Evolutionary conservation across 30 jellyfish, hydroid and myxozoan species (phyloP).

Genomic region (Turritopsis dohrnii): DNA sequence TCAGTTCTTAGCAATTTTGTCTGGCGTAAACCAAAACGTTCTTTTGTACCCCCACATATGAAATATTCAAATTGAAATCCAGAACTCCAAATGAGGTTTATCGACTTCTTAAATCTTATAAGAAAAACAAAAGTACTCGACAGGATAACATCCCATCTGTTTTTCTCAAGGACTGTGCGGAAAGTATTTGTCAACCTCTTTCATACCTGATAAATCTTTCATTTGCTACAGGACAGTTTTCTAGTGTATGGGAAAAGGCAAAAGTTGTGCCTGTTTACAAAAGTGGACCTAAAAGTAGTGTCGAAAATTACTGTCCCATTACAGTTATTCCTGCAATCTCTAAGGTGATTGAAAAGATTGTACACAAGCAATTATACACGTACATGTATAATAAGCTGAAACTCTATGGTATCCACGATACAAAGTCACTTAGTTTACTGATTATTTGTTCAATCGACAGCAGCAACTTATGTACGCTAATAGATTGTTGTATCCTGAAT

Average conservation of each 20-base stretch:
- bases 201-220: not conserved
- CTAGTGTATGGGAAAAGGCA: not conserved
- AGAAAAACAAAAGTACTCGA: not conserved
- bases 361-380: not conserved
- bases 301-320: not conserved
- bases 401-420: not conserved
- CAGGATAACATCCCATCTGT: not conserved
- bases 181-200: not conserved
- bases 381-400: not conserved
- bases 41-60: not conserved
- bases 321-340: not conserved
- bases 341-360: not conserved
- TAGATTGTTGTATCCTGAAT: not conserved
- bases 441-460: not conserved
- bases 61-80: not conserved
- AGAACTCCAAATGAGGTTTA: not conserved
- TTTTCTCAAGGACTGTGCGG: not conserved
- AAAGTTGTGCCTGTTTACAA: slow-evolving; percentile 7
- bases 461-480: not conserved
- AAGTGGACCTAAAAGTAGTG: not conserved
- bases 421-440: not conserved
- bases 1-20: not conserved
- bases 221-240: not conserved
- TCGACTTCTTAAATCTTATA: not conserved
- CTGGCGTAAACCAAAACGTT: not conserved